Base-by-base conservation (phyloP, 2,888 invertebrate species). In the Caenorhabditis sp. region DNA sequence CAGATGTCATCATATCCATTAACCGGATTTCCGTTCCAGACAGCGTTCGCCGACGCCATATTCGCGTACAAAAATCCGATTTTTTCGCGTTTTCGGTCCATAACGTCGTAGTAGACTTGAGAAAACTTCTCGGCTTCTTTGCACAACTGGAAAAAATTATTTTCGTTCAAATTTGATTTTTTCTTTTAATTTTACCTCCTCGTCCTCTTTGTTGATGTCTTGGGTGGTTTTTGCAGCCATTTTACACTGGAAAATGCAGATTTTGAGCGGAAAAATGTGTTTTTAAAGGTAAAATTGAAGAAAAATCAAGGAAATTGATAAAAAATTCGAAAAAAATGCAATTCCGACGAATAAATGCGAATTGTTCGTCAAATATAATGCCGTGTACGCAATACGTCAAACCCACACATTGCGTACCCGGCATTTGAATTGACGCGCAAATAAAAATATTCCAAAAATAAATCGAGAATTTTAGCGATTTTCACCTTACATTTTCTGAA, bases 1-100 rank as follows among this genome's bases (percentile, higher is more conserved):
- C 96, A 95, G 72, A 98, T 96, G 82, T 94, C 94, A 40, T 95
- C 95, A 89, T 94, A 95, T 6, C 96, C 96, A 68, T 94, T 94
- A 0, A 95, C 94, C 6, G 95, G 95, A 92, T 96, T 96, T 32
- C 97, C 97, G 93, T 97, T 97, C 97, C 97, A 98, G 55, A 96
- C 95, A 65, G 97, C 93, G 35, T 82, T 82, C n/a, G 95, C 93
- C 6, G 95, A 96, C 26, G 94, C 94, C 56, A 96, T 96, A 5
- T 83, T 79, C 9, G 78, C 47, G 58, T 87, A 87, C 28, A 88
- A 40, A 47, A 81, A 83, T 18, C 70, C 71, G 18, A 86, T 81
- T 37, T 81, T 81, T 22, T 88, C 88, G 86, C 95, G 94, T 92
- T 96, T 96, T 56, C 88, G 56, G 91, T 97, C 97, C 77, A 96